Conservation (phyloP, 1,140 invertebrate genomes). For the Formica exsecta region DNA sequence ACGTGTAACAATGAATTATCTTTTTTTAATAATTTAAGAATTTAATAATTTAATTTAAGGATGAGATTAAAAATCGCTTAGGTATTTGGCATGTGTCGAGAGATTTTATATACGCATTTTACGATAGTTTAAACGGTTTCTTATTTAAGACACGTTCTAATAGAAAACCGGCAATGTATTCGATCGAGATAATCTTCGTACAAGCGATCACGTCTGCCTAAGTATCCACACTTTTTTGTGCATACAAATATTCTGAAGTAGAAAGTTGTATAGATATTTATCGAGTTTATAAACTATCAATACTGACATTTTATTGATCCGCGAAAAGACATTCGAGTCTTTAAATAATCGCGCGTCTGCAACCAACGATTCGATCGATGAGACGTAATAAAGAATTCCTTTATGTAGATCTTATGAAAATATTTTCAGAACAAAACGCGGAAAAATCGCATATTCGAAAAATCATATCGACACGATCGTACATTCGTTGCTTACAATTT, state of each 20-base stretch:
- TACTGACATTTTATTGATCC: slow-evolving; percentile 14
- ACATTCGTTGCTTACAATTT: not conserved
- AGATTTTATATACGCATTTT: not conserved
- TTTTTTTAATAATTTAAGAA: not conserved
- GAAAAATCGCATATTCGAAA: not conserved
- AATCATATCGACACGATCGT: not conserved
- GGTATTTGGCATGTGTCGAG: not conserved
- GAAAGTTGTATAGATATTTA: slow-evolving; percentile 65
- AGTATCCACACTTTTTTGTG: slow-evolving; percentile 53
- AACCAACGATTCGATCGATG: not conserved
- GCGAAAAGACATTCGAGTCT: slow-evolving; percentile 1
- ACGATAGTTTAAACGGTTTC: not conserved
- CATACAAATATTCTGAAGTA: slow-evolving; percentile 43
- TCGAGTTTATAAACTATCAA: not conserved
- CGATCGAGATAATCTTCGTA: slow-evolving; percentile 3
- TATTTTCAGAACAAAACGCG: not conserved
- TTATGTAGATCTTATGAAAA: not conserved
- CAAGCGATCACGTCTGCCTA: slow-evolving; percentile 41
- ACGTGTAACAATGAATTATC: not conserved
- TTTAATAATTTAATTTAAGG: not conserved
- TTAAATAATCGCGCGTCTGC: not conserved
- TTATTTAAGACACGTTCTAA: slow-evolving; percentile 19
- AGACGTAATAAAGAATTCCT: not conserved
- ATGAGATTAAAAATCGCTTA: not conserved
- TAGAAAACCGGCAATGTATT: not conserved